A percentile compares a stretch with the other conserved stretches of the same genome.
These are phyloP conservation scores for Boloria euphrosyne DNA, from an alignment of 2,888 invertebrate species.

Conservation along the genomic window DNA sequence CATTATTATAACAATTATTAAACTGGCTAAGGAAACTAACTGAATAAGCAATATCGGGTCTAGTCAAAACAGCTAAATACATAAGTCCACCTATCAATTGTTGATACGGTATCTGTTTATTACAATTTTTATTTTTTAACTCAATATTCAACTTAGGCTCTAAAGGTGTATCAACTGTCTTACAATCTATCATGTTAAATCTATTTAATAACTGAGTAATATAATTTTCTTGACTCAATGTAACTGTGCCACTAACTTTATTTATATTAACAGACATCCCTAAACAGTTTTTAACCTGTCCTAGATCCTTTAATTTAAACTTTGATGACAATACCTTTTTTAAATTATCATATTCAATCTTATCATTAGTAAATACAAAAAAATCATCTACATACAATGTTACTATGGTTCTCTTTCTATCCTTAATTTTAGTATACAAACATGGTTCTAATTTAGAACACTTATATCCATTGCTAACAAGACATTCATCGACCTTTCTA, in stretches of 20 bases:
- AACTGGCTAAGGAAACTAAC: too few relatives aligned
- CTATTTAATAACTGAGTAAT: too few relatives aligned
- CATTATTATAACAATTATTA: too few relatives aligned
- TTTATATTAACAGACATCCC: not conserved
- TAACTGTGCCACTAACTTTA: not conserved
- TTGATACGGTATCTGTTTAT: too few relatives aligned
- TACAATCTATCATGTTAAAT: too few relatives aligned
- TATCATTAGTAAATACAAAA: conserved; percentile 13
- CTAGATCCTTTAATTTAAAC: conserved; percentile 13
- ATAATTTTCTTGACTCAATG: not conserved
- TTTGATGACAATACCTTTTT: not conserved
- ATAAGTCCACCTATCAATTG: too few relatives aligned
- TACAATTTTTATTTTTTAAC: too few relatives aligned
- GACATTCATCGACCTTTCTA: too few relatives aligned
- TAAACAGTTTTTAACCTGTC: conserved; percentile 3
- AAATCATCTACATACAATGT: conserved; percentile 15
- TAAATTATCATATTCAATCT: not conserved
- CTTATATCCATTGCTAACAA: not conserved
- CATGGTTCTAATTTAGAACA: conserved; percentile 12
- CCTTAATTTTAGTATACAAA: conserved; percentile 6
- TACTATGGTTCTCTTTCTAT: not conserved
- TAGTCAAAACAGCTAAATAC: too few relatives aligned
- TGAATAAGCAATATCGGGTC: too few relatives aligned
- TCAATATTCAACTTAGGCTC: too few relatives aligned
- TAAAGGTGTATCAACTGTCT: too few relatives aligned